phyloP scores from a whole-genome alignment of 2,113 vertebrate genomes.

The Rhinoptilus africanus region DNA sequence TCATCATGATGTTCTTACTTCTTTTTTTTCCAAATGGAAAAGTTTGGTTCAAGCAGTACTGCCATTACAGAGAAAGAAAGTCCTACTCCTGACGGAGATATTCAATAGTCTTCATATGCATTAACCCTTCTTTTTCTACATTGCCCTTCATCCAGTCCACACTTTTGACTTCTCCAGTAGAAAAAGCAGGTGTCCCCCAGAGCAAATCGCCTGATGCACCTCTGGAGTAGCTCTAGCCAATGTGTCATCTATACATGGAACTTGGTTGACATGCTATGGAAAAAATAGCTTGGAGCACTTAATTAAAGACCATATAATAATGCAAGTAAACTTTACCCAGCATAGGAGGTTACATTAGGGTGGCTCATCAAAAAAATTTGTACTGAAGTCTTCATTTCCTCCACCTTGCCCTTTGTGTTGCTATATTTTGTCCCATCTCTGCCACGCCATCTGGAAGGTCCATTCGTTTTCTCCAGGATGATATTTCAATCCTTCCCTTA shows the following conservation, averaged over 20 bases:
- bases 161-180: background rate
- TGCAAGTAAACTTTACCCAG: background rate
- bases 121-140: background rate
- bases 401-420: background rate
- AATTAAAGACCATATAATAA: background rate
- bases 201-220: background rate
- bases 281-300: background rate
- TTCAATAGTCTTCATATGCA: background rate
- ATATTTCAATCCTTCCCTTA: background rate
- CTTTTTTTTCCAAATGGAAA: background rate
- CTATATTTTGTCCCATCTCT: background rate
- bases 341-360: background rate
- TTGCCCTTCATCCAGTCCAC: background rate
- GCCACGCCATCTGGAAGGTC: accelerated
- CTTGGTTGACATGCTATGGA: background rate
- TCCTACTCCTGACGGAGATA: background rate
- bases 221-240: background rate
- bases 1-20: background rate
- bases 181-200: background rate
- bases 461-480: background rate
- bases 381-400: background rate
- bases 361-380: background rate
- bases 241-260: background rate
- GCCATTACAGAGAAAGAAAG: background rate
- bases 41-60: background rate